Conservation (phyloP, 1,140 invertebrate species). For the Cylas formicarius region DNA sequence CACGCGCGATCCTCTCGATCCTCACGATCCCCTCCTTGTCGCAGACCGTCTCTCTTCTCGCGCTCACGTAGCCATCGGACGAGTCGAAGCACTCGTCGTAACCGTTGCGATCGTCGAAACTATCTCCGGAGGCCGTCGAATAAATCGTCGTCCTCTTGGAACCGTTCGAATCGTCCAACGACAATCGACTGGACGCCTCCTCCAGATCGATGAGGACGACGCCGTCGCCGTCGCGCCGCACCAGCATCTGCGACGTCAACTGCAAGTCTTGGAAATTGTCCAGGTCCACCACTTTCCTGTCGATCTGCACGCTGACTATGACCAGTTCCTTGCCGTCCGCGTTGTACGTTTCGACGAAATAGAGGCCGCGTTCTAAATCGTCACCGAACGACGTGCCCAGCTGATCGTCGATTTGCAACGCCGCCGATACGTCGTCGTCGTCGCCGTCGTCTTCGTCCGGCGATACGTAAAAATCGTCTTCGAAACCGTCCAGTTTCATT, state of each 20-base stretch:
- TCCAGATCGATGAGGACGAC: slow-evolving; percentile 6
- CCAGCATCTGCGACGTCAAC: background rate
- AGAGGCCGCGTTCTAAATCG: slow-evolving; percentile 17
- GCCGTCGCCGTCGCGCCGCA: slow-evolving; percentile 4
- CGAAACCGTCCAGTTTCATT: slow-evolving; percentile 20
- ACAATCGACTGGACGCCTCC: too few species aligned
- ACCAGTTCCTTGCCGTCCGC: slow-evolving; percentile 26
- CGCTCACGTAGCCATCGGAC: slow-evolving; percentile 4
- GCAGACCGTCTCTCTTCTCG: slow-evolving; percentile 21
- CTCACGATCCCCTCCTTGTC: slow-evolving; percentile 22
- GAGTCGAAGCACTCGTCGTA: too few species aligned
- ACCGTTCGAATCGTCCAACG: background rate
- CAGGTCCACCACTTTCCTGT: slow-evolving; percentile 12
- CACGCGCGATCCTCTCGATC: slow-evolving; percentile 21
- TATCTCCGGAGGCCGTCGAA: slow-evolving; percentile 22
- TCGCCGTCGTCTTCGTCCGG: slow-evolving; percentile 16
- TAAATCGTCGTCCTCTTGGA: slow-evolving; percentile 24
- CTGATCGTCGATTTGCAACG: slow-evolving; percentile 11
- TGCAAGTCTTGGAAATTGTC: slow-evolving; percentile 8
- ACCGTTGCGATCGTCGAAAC: slow-evolving; percentile 17
- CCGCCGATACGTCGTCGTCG: slow-evolving; percentile 5
- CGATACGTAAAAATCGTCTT: slow-evolving; percentile 16
- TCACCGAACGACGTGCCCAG: slow-evolving; percentile 22
- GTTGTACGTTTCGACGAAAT: slow-evolving; percentile 27
- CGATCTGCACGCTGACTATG: slow-evolving; percentile 8